Evolutionary conservation across 2,888 invertebrate species (phyloP), one percentile per base, ranked within the genome.

Genomic region (Agrenia bidenticulata): DNA sequence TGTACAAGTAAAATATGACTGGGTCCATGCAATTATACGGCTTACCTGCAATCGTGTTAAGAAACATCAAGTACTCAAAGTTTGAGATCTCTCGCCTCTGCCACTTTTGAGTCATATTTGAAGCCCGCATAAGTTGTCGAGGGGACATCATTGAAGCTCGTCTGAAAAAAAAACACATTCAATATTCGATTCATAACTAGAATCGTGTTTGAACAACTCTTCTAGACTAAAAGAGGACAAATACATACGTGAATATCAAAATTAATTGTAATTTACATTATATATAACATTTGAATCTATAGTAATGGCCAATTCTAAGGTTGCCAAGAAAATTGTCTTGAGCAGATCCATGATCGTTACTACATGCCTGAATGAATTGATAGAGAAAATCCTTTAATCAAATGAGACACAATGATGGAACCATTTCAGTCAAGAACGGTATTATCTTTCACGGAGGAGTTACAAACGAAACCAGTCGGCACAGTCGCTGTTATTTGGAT

Each of bases 81-180:
- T 99, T 99, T 70, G 97, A 96, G 78, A 99, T 98, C 83, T 99
- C 99, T 51, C 99, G 85, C 24, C 97, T 86, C 81, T 98, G 98
- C 99, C 99, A 99, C 82, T 96, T 94, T 83, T 96, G 95, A 55
- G 97, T 98, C 99, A 99, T 99, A 83, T 98, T 97, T 24, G 98
- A 98, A 83, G 95, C 93, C 78, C 97, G 88, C 92, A 98, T 99
- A 77, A 99, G 85, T 81, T 99, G 98, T 15, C 97, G 87, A 0
- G 99, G 96, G 1, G 97, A 93, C 92, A 99, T 98, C 89, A 98
- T 92, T 15, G 97, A 97, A 50, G 98, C 96, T 70, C 96, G 88
- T 78, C 94, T 87, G 79, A 1, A 80, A 80, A 67, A 37, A 17
- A 56, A 55, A 37, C 27, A 53, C 5, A 45, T 32, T 32, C 32